Conservation (phyloP, 2,797 vertebrate species). For the Scolopax bukidnonensis region DNA sequence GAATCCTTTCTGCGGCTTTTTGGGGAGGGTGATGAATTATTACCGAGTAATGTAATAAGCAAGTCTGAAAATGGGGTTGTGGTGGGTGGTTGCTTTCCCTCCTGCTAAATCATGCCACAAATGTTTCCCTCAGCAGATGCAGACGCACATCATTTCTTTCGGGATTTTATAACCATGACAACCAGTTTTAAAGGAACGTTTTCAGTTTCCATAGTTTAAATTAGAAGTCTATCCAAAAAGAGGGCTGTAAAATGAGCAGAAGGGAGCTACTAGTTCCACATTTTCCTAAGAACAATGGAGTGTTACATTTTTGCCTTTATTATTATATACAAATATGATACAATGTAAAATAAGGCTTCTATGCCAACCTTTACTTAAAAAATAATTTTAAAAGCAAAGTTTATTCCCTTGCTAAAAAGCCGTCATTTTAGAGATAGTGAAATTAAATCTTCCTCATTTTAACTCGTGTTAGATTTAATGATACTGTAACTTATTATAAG, state of each 20-base stretch:
- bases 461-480: conserved; percentile 59
- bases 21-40: not conserved
- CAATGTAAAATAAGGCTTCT: not conserved
- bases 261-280: conserved; percentile 52
- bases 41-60: conserved; percentile 53
- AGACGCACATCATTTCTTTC: conserved; percentile 72
- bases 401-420: not conserved
- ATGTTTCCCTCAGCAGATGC: conserved; percentile 63
- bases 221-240: conserved; percentile 63
- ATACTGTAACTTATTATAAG: conserved; percentile 69
- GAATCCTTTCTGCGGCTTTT: not conserved
- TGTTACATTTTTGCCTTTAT: not conserved
- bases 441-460: conserved; percentile 53
- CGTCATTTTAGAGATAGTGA: conserved; percentile 30
- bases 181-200: conserved; percentile 72
- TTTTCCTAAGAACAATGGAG: not conserved
- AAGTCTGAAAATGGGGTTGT: conserved; percentile 57
- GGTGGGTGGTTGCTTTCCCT: conserved; percentile 34
- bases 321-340: not conserved
- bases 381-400: not conserved
- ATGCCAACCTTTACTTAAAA: not conserved
- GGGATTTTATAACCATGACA: conserved; percentile 81
- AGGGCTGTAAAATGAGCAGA: conserved; percentile 54
- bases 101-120: conserved; percentile 63
- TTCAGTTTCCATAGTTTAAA: conserved; percentile 67